These are phyloP conservation scores for Agrochola circellaris DNA, from an alignment of 2,888 invertebrate species.

Conservation along the genomic window DNA sequence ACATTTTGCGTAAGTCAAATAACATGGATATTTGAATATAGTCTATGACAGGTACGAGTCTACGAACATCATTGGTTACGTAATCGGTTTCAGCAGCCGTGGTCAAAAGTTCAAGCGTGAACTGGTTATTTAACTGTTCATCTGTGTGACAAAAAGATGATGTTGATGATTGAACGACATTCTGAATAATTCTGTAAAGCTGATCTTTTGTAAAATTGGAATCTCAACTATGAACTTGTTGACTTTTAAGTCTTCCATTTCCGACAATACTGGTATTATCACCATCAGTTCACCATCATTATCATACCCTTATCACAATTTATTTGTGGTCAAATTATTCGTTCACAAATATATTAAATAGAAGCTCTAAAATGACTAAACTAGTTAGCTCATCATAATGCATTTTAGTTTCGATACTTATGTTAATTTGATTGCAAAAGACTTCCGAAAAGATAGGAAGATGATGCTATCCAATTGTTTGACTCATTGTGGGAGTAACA, in stretches of 20 bases:
- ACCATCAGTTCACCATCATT: no score
- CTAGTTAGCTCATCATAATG: not conserved
- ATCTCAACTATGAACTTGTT: no score
- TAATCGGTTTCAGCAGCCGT: conserved; percentile 42
- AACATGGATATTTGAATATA: conserved; percentile 17
- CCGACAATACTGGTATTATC: no score
- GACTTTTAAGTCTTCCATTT: no score
- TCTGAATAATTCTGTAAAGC: not conserved
- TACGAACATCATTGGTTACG: conserved; percentile 36
- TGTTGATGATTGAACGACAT: conserved; percentile 1
- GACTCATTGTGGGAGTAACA: not conserved
- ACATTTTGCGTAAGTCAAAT: not conserved
- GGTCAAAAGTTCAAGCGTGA: conserved; percentile 59
- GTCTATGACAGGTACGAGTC: conserved; percentile 25
- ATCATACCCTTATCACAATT: no score
- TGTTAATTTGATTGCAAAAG: not conserved
- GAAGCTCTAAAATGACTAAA: no score
- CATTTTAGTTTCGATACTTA: not conserved
- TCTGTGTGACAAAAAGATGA: conserved; percentile 22
- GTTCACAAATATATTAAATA: no score
- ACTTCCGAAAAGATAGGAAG: not conserved
- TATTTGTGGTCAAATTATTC: no score
- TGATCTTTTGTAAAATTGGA: no score
- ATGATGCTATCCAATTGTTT: not conserved
- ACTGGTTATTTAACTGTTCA: conserved; percentile 51